Evolutionary conservation across 2,113 vertebrate species (phyloP), one percentile per base, ranked within the genome.

Genomic region (Paradisaea rubra): DNA sequence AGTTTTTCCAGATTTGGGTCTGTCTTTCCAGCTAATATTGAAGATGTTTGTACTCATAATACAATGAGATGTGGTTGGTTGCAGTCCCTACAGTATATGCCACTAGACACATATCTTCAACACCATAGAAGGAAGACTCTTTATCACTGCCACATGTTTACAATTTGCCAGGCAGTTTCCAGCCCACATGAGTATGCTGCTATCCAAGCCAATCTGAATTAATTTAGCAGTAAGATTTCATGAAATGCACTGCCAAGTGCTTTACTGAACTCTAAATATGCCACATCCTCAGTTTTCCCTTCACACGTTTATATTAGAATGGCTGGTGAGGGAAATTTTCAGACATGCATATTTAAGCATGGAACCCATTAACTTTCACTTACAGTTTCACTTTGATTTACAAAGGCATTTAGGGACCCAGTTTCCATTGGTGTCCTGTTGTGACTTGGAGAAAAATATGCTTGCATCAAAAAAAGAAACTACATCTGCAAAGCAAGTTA

Each of bases 101-200:
- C 86, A 86, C 61, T 47, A 84, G 69, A n/a, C 52, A 63, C 14
- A 4, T 33, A 80, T 39, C 44, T 74, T n/a, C 79, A 74, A 30
- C 22, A 24, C 9, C 10, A 28, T 56, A 35, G 80, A 89, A 86
- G 23, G 44, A 94, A 69, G n/a, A 66, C 8, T 88, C 52, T 93
- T 54, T 83, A 45, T 84, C 52, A 13, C 37, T 65, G 45, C 80
- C 93, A 90, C 88, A 33, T 90, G 69, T 94, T 95, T 97, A 93
- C 94, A 93, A 78, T 94, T 81, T 92, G 69, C 71, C 90, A 95
- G 90, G 92, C 88, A 79, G 86, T 88, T 96, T 95, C 79, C 96
- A 93, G 82, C 86, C 90, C 92, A 94, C 88, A 68, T 57, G 72
- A 94, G 52, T 50, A 71, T 76, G 82, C 69, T 84, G 72, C 18